These are phyloP conservation scores for Prenolepis imparis DNA, from an alignment of 2,888 invertebrate genomes.

Conservation along the genomic window DNA sequence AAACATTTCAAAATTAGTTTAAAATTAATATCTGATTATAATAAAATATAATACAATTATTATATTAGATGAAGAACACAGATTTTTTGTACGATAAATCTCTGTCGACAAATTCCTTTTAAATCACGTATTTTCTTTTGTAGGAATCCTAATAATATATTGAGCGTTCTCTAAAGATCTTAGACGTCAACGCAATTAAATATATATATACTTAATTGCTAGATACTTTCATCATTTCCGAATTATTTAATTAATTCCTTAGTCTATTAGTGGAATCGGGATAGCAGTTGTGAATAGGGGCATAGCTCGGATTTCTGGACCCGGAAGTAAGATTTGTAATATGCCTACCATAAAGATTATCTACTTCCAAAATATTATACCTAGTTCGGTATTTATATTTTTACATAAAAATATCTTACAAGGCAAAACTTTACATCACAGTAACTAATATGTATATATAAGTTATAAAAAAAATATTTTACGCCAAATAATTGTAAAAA, in stretches of 20 bases:
- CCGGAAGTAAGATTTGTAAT: conserved; percentile 34
- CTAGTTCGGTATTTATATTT: conserved; percentile 4
- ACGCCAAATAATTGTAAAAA: background rate
- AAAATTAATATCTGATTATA: background rate
- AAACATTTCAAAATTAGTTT: background rate
- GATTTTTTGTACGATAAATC: background rate
- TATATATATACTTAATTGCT: conserved; percentile 60
- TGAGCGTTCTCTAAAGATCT: conserved; percentile 12
- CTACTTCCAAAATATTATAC: background rate
- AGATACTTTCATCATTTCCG: conserved; percentile 70
- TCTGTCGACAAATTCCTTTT: conserved; percentile 1
- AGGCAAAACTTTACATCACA: conserved; percentile 1
- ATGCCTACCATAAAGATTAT: conserved; percentile 21
- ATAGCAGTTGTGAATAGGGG: conserved; percentile 21
- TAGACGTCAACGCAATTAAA: conserved; percentile 37
- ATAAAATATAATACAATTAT: too few relatives aligned
- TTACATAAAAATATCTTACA: conserved; percentile 24
- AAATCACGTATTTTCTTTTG: background rate
- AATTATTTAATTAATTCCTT: conserved; percentile 49
- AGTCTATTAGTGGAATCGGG: conserved; percentile 1
- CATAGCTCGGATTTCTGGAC: conserved; percentile 36
- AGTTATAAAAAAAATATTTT: background rate
- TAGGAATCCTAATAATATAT: background rate
- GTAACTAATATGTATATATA: background rate
- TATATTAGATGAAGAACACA: background rate